These are phyloP conservation scores for Calidris pugnax DNA, from an alignment of 2,113 vertebrate genomes.

Conservation along the genomic window DNA sequence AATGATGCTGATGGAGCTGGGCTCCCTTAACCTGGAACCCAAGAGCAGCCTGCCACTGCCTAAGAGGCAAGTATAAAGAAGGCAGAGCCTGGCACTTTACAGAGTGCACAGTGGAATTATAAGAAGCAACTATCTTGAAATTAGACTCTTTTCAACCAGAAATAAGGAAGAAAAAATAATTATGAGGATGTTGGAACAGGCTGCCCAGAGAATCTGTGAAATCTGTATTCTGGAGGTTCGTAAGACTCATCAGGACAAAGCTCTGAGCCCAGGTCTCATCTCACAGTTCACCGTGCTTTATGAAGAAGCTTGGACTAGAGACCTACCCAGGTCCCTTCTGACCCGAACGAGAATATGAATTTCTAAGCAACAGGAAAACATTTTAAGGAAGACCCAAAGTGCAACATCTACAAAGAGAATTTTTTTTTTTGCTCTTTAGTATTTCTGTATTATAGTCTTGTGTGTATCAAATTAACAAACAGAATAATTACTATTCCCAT, in stretches of 20 bases:
- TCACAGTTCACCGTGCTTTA: not conserved
- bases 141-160: not conserved
- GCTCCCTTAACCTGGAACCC: not conserved
- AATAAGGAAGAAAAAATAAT: not conserved
- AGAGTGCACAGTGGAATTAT: not conserved
- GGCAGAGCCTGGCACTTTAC: not conserved
- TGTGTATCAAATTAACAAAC: not conserved
- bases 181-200: not conserved
- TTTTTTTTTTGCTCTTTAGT: not conserved
- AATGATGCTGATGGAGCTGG: not conserved
- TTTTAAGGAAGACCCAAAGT: not conserved
- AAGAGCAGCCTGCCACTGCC: not conserved
- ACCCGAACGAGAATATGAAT: not conserved
- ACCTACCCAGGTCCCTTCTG: not conserved
- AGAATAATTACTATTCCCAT: not conserved
- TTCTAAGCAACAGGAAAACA: not conserved
- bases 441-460: not conserved
- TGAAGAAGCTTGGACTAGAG: not conserved
- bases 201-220: not conserved
- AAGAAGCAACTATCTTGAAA: not conserved
- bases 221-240: not conserved
- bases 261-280: not conserved
- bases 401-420: not conserved
- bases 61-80: not conserved
- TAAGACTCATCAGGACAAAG: not conserved